Evolutionary conservation across 2,888 invertebrate genomes (phyloP).

Genomic region (Actias luna): DNA sequence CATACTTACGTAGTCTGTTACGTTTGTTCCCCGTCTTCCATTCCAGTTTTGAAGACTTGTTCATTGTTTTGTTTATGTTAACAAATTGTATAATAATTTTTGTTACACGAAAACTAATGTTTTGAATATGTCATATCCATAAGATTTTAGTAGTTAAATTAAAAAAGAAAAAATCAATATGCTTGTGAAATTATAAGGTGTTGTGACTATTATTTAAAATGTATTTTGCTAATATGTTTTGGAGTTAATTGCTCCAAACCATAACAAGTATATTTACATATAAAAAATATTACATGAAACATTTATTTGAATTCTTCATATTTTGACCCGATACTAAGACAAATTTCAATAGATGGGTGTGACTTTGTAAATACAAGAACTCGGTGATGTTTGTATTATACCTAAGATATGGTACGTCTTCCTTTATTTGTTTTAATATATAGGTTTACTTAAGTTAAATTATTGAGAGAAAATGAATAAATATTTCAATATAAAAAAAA

Average conservation of each 20-base stretch:
- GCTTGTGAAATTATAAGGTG: not conserved
- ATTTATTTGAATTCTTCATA: not conserved
- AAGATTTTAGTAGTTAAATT: constrained; percentile 36
- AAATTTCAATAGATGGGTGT: constrained; percentile 33
- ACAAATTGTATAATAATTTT: constrained; percentile 66
- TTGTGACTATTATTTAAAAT: not conserved
- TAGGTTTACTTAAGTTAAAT: constrained; percentile 75
- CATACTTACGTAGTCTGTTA: constrained; percentile 72
- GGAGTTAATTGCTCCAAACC: too few species aligned
- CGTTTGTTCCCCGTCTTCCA: constrained; percentile 69
- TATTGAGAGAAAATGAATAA: constrained; percentile 77
- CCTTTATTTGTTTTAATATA: constrained; percentile 76
- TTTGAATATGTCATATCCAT: constrained; percentile 43
- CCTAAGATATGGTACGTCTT: constrained; percentile 68
- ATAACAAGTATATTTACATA: not conserved
- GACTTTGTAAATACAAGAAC: constrained; percentile 70
- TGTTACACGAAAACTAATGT: constrained; percentile 56
- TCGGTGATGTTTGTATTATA: constrained; percentile 65
- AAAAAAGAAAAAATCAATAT: not conserved
- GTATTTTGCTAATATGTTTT: too few species aligned
- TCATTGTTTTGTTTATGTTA: constrained; percentile 74
- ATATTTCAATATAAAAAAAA: constrained; percentile 64
- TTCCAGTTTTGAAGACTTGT: constrained; percentile 59
- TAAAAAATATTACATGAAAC: not conserved
- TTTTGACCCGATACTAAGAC: not conserved